These are phyloP conservation scores for Ceratoteleas bidentatus DNA, from an alignment of 1,140 invertebrate species.

Conservation along the genomic window DNA sequence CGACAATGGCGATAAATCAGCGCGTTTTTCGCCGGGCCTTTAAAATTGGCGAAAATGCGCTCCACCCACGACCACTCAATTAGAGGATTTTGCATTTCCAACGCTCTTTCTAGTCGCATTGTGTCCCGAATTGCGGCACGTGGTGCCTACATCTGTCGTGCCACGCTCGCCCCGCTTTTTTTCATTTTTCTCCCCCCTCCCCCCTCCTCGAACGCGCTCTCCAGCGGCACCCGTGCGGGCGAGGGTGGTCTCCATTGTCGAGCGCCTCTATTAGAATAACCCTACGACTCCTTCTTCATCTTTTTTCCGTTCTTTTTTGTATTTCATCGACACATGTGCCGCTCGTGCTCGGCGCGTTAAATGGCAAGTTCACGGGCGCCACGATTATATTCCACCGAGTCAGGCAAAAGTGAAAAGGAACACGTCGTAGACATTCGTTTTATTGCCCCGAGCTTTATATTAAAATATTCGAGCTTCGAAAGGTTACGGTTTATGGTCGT, in stretches of 20 bases:
- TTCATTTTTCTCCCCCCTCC: slow-evolving; percentile 57
- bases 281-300: slow-evolving; percentile 67
- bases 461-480: slow-evolving; percentile 37
- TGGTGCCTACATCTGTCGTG: slow-evolving; percentile 74
- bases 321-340: slow-evolving; percentile 70
- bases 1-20: too few relatives aligned
- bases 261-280: slow-evolving; percentile 72
- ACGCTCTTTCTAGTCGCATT: slow-evolving; percentile 56
- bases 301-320: slow-evolving; percentile 63
- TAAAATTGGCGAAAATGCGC: slow-evolving; percentile 55
- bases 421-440: slow-evolving; percentile 37
- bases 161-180: slow-evolving; percentile 56
- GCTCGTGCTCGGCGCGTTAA: slow-evolving; percentile 60
- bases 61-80: slow-evolving; percentile 70
- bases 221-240: slow-evolving; percentile 61
- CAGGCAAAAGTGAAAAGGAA: slow-evolving; percentile 50
- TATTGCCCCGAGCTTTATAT: slow-evolving; percentile 40
- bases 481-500: slow-evolving; percentile 22
- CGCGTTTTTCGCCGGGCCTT: too few relatives aligned
- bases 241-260: slow-evolving; percentile 68
- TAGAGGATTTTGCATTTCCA: slow-evolving; percentile 65
- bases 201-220: slow-evolving; percentile 51
- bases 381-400: slow-evolving; percentile 50
- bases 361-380: slow-evolving; percentile 61
- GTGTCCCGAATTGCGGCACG: slow-evolving; percentile 68